A percentile compares a stretch with the other conserved stretches of the same genome.
Evolutionary conservation across 2,888 invertebrate species (phyloP).

Genomic region (Rhagonycha lutea): DNA sequence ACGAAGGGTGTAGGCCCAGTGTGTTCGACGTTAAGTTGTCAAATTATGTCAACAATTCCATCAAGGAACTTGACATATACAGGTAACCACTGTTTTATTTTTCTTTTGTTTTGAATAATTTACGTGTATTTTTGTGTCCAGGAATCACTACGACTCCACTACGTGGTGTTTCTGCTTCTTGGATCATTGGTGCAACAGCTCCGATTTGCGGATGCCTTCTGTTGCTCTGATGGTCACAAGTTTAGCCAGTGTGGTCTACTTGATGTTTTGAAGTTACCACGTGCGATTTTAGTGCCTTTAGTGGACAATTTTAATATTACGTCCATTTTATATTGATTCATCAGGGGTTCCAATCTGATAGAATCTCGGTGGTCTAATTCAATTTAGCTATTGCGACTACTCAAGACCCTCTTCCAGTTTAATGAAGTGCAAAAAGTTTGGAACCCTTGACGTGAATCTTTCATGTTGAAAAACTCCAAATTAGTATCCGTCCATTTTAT

Average conservation of each 20-base stretch:
- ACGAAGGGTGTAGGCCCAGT: constrained; percentile 86
- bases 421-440: background rate
- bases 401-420: background rate
- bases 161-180: constrained; percentile 91
- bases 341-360: background rate
- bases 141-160: constrained; percentile 80
- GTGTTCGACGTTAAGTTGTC: constrained; percentile 78
- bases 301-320: background rate
- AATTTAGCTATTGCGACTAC: background rate
- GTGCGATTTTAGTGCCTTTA: background rate
- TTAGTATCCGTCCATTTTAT: background rate
- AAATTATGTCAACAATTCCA: constrained; percentile 85
- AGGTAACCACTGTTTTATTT: constrained; percentile 56
- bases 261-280: background rate
- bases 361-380: background rate
- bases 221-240: constrained; percentile 7
- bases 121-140: constrained; percentile 52
- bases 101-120: constrained; percentile 1
- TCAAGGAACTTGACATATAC: constrained; percentile 82
- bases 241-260: background rate
- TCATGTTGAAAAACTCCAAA: background rate
- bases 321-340: background rate
- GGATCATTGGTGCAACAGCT: constrained; percentile 81
- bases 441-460: background rate
- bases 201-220: constrained; percentile 35